These are phyloP conservation scores for Calameuta idolon DNA, from an alignment of 2,888 invertebrate species.

Conservation along the genomic window DNA sequence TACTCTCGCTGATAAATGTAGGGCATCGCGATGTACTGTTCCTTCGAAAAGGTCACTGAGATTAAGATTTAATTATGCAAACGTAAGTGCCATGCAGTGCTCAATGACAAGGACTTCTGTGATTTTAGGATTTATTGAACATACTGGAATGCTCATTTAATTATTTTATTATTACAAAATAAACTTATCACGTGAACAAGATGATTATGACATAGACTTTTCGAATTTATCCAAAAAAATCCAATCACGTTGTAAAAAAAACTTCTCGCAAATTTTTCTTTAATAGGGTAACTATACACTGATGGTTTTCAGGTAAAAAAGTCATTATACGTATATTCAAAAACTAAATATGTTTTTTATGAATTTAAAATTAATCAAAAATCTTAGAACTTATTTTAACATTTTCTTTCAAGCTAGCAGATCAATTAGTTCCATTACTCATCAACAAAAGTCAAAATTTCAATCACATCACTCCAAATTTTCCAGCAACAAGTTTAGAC, in stretches of 20 bases:
- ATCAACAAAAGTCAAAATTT: no score
- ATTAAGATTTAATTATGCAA: slow-evolving; percentile 49
- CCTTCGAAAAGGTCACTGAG: slow-evolving; percentile 49
- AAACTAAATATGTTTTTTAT: not conserved
- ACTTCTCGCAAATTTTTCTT: no score
- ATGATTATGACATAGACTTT: not conserved
- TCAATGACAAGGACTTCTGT: not conserved
- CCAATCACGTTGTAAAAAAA: no score
- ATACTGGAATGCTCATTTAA: not conserved
- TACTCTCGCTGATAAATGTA: slow-evolving; percentile 56
- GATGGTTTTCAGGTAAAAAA: not conserved
- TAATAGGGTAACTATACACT: not conserved
- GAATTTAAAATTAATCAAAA: not conserved
- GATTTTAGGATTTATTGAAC: not conserved
- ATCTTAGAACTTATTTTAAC: no score
- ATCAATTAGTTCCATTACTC: not conserved
- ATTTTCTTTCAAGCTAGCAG: no score
- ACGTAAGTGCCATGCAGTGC: not conserved
- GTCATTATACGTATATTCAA: not conserved
- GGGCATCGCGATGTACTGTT: slow-evolving; percentile 39
- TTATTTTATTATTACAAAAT: not conserved
- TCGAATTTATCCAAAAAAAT: not conserved
- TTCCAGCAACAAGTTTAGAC: not conserved
- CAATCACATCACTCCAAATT: not conserved
- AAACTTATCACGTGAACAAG: not conserved